Conservation (phyloP, 2,888 invertebrate species). For the Drosophila kanekoi region DNA sequence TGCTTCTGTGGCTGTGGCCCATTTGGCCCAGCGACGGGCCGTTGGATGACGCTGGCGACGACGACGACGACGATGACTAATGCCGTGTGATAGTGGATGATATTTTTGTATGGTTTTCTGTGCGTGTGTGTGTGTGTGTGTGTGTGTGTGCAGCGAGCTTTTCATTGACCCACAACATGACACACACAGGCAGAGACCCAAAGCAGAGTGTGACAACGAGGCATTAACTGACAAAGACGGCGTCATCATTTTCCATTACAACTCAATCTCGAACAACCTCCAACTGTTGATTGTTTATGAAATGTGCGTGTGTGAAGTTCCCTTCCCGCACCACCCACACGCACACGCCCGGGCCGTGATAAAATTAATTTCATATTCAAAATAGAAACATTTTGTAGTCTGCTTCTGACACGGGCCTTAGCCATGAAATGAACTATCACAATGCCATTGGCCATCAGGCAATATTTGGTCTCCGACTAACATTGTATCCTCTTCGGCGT, state of each 20-base stretch:
- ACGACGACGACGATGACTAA: conserved; percentile 43
- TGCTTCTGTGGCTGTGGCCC: conserved; percentile 4
- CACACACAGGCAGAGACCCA: conserved; percentile 1
- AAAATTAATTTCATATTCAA: conserved; percentile 39
- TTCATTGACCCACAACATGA: neutral
- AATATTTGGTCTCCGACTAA: conserved; percentile 4
- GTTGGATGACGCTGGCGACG: conserved; percentile 22
- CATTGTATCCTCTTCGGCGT: neutral
- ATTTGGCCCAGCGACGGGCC: conserved; percentile 11
- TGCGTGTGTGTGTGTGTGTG: neutral
- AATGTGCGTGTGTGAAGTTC: neutral
- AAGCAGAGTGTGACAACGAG: conserved; percentile 7
- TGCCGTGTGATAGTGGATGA: conserved; percentile 25
- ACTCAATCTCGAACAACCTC: conserved; percentile 16
- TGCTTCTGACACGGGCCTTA: neutral
- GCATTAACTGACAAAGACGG: conserved; percentile 6
- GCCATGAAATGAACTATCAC: conserved; percentile 10
- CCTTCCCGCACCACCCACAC: neutral
- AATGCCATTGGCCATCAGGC: neutral
- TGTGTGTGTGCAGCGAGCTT: neutral
- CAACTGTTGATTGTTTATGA: conserved; percentile 16
- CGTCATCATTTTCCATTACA: conserved; percentile 17
- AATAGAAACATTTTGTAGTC: conserved; percentile 1
- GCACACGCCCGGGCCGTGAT: neutral
- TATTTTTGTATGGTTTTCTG: conserved; percentile 18